These are phyloP conservation scores for Hyalella azteca DNA, from an alignment of 2,888 invertebrate genomes.

Conservation along the genomic window DNA sequence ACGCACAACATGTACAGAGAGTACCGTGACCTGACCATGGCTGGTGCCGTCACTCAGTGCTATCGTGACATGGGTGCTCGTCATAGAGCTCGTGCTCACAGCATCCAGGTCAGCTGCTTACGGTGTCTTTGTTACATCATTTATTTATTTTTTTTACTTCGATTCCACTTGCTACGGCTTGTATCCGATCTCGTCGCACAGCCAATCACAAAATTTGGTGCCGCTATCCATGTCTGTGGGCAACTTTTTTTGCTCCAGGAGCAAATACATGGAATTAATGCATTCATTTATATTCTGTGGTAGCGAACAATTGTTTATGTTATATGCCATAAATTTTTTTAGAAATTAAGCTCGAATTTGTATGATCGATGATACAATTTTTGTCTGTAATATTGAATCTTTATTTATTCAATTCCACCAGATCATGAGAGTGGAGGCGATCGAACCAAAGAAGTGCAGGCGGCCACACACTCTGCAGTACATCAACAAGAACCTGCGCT, in stretches of 20 bases:
- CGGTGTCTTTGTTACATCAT: background rate
- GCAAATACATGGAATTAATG: too few species aligned
- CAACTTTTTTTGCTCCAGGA: background rate
- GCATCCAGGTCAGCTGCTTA: constrained; percentile 72
- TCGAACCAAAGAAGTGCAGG: constrained; percentile 86
- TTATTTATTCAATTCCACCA: too few species aligned
- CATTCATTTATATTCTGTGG: too few species aligned
- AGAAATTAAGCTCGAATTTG: too few species aligned
- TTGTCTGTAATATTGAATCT: too few species aligned
- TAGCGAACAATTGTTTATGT: too few species aligned
- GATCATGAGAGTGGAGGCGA: constrained; percentile 95
- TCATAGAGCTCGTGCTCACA: constrained; percentile 94
- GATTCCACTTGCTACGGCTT: too few species aligned
- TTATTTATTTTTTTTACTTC: background rate
- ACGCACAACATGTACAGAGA: constrained; percentile 99
- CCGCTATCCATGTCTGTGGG: background rate
- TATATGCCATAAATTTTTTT: too few species aligned
- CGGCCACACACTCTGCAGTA: constrained; percentile 97
- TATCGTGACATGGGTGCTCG: constrained; percentile 99
- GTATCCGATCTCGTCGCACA: too few species aligned
- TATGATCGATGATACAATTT: too few species aligned
- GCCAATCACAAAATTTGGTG: background rate
- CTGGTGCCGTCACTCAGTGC: constrained; percentile 96
- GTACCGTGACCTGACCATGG: constrained; percentile 94
- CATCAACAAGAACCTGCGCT: constrained; percentile 94